Conservation (phyloP, 2,113 vertebrate genomes). For the Ellobius talpinus region DNA sequence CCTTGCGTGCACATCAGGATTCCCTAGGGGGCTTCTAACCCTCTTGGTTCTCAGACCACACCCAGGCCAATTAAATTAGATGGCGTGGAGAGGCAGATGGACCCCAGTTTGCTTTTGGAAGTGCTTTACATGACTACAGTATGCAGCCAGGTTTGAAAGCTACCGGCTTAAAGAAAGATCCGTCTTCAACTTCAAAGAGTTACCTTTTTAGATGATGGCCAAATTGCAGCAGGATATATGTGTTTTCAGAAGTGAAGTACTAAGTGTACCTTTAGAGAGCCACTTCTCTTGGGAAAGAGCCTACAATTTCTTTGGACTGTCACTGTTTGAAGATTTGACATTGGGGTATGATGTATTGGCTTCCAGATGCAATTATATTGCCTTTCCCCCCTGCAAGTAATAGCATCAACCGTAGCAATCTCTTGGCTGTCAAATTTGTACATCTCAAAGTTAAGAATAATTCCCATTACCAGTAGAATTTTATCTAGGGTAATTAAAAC, state of each 20-base stretch:
- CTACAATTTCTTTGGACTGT: background rate
- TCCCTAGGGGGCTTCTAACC: background rate
- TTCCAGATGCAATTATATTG: constrained; percentile 39
- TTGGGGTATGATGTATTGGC: background rate
- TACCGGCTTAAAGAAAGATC: background rate
- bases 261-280: constrained; percentile 10
- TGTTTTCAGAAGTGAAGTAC: constrained; percentile 35
- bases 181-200: constrained; percentile 47
- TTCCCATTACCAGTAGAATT: constrained; percentile 25
- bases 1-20: background rate
- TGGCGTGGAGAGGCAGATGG: background rate
- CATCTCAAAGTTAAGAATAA: constrained; percentile 46
- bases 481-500: constrained; percentile 65
- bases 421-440: constrained; percentile 36
- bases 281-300: constrained; percentile 45
- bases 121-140: background rate
- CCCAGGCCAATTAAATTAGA: background rate
- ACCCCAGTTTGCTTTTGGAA: background rate
- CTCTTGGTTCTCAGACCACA: background rate
- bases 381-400: background rate
- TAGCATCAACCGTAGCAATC: constrained; percentile 14
- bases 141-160: background rate
- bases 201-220: constrained; percentile 47
- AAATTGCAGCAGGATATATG: constrained; percentile 55
- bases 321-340: constrained; percentile 34